A percentile compares a stretch with the other conserved stretches of the same genome.
Evolutionary conservation across 2,113 vertebrate species (phyloP).

Genomic region (Empidonax traillii): DNA sequence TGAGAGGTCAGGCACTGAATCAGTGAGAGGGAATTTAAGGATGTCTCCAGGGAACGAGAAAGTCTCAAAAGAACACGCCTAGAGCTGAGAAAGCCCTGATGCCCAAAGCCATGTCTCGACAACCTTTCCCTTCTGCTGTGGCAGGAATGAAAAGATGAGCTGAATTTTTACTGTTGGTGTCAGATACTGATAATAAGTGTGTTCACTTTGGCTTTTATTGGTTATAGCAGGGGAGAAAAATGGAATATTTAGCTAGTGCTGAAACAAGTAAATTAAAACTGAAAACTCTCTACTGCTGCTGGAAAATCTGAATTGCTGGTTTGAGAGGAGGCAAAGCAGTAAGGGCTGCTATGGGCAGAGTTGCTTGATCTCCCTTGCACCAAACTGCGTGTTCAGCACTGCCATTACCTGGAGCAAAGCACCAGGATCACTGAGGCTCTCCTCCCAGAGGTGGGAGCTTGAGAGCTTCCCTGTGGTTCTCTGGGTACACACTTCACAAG

Average conservation of each 20-base stretch:
- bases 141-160: background rate
- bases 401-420: background rate
- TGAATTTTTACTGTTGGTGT: background rate
- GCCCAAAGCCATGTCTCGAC: background rate
- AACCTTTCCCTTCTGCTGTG: background rate
- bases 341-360: background rate
- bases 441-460: background rate
- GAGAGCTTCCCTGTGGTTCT: rapidly evolving
- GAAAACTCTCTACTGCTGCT: background rate
- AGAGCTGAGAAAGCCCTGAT: background rate
- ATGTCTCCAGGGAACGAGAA: background rate
- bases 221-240: background rate
- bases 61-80: background rate
- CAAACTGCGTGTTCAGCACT: rapidly evolving
- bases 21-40: background rate
- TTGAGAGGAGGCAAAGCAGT: background rate
- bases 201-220: background rate
- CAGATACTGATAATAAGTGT: background rate
- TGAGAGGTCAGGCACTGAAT: background rate
- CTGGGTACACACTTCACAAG: background rate
- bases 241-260: background rate
- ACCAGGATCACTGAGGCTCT: background rate
- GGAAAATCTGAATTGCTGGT: background rate
- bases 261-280: constrained; percentile 4
- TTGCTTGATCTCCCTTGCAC: background rate